phyloP scores from a whole-genome alignment of 2,888 invertebrate genomes.

The Polietes domitor region DNA sequence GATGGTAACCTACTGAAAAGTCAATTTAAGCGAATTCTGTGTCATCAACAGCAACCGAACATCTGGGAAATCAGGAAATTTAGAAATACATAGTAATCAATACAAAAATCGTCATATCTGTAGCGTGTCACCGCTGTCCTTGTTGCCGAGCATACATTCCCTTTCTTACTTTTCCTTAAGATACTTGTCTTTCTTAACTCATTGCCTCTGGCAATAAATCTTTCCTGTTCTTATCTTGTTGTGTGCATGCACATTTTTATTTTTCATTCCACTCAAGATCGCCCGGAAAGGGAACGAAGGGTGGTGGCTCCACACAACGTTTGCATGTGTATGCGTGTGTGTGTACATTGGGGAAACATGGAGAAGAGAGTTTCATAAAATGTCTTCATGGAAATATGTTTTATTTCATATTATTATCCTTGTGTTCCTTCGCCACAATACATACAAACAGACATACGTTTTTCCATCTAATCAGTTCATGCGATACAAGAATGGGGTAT shows the following conservation, averaged over 20 bases:
- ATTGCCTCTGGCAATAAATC: constrained; percentile 79
- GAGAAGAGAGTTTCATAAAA: constrained; percentile 38
- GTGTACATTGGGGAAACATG: not conserved
- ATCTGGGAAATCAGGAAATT: too few species aligned
- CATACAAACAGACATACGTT: not conserved
- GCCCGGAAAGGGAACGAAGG: not conserved
- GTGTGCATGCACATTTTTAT: constrained; percentile 66
- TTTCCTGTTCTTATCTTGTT: constrained; percentile 75
- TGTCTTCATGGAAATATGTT: constrained; percentile 54
- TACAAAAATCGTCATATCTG: too few species aligned
- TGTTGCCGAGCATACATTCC: not conserved
- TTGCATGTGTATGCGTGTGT: too few species aligned
- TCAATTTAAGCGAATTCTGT: too few species aligned
- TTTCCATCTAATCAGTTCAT: constrained; percentile 5
- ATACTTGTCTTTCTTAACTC: constrained; percentile 80
- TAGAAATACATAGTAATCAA: too few species aligned
- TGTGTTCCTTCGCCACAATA: not conserved
- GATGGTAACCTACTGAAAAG: too few species aligned
- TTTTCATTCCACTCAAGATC: constrained; percentile 46
- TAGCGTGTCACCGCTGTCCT: not conserved
- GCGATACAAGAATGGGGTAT: too few species aligned
- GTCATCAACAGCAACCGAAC: too few species aligned
- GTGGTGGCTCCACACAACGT: too few species aligned
- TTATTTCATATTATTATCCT: constrained; percentile 48
- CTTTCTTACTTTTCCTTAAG: constrained; percentile 69